Evolutionary conservation across 2,888 invertebrate genomes (phyloP), one percentile per base, ranked within the genome.

Genomic region (Eupithecia centaureata): DNA sequence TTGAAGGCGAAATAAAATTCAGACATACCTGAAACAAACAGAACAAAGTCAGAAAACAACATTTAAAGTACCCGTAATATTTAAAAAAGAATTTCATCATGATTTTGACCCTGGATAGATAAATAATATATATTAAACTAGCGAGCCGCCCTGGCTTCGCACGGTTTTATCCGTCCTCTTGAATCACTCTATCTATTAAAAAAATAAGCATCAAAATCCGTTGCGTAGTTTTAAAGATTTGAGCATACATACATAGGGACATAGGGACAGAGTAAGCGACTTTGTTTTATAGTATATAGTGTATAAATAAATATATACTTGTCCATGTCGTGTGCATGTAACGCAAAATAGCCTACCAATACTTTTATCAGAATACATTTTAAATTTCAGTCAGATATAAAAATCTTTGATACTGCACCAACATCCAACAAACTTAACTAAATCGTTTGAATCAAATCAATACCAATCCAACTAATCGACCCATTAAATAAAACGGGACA

Each of bases 381-480:
- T 30, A 4, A 28, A 8, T 56, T 30, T 28, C n/a, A 8, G 10
- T 28, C 28, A 4, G 27, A 15, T 28, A 56, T 25, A 61, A 60
- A 63, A 63, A 61, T 52, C 15, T n/a, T 33, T 38, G 32, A 13
- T 28, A 47, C 27, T 65, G 52, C 59, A 35, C 59, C 32, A 13
- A 58, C 47, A 64, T 59, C 62, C 38, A n/a, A 58, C 54, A 61
- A 62, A 62, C 60, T 62, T 56, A 54, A 54, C 15, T 27, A 65
- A 61, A 68, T 51, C 32, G 33, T 25, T 64, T 38, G 47, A 28
- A 47, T 25, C 47, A 32, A 60, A 52, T 66, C 35, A 28, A 57
- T 60, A 63, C 51, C 32, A 61, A 63, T 70, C 63, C 56, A 62
- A 42, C 58, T 59, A 68, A 66, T 62, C 22, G 52, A 32, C 3